Percentiles rank a stretch among this genome's conserved stretches.
These are phyloP conservation scores for Pocillopora meandrina DNA, from an alignment of 92 coral and sea anemone genomes.

Conservation along the genomic window DNA sequence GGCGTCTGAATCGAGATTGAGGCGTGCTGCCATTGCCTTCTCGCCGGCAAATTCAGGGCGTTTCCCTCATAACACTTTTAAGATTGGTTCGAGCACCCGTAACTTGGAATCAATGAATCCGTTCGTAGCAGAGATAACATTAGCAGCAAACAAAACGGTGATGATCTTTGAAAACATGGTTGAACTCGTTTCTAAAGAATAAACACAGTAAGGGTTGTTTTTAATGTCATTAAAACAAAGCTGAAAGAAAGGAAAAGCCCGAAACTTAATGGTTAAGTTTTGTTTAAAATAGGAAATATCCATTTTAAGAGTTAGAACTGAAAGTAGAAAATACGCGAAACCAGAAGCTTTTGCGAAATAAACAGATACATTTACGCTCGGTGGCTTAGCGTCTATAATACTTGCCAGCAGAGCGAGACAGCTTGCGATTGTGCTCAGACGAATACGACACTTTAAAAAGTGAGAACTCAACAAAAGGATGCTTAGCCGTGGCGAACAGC, in stretches of 20 bases:
- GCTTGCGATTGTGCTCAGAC: conserved; percentile 15
- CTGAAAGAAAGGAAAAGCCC: conserved; percentile 19
- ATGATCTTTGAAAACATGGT: conserved; percentile 37
- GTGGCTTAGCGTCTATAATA: conserved; percentile 12
- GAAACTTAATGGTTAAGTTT: conserved; percentile 14
- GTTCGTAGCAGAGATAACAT: conserved; percentile 32
- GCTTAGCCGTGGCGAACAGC: conserved; percentile 31
- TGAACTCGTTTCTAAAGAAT: conserved; percentile 26
- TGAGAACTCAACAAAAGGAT: conserved; percentile 25
- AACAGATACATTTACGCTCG: conserved; percentile 11
- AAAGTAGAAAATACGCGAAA: conserved; percentile 14
- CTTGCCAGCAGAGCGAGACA: conserved; percentile 29
- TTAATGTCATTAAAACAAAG: conserved; percentile 17
- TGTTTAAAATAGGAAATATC: conserved; percentile 14
- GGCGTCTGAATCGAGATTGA: conserved; percentile 15
- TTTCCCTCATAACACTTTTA: conserved; percentile 23
- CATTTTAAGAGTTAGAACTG: conserved; percentile 21
- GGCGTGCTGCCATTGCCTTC: conserved; percentile 8
- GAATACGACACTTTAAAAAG: conserved; percentile 1
- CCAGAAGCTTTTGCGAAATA: conserved; percentile 18
- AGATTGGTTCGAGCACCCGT: conserved; percentile 39
- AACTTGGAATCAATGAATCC: conserved; percentile 41
- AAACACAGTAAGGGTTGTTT: conserved; percentile 25
- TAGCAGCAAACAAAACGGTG: conserved; percentile 29
- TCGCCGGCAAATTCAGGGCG: conserved; percentile 24